Percentiles rank a stretch among this genome's conserved stretches.
phyloP scores from a whole-genome alignment of 2,113 vertebrate genomes.

The Lycaon pictus region DNA sequence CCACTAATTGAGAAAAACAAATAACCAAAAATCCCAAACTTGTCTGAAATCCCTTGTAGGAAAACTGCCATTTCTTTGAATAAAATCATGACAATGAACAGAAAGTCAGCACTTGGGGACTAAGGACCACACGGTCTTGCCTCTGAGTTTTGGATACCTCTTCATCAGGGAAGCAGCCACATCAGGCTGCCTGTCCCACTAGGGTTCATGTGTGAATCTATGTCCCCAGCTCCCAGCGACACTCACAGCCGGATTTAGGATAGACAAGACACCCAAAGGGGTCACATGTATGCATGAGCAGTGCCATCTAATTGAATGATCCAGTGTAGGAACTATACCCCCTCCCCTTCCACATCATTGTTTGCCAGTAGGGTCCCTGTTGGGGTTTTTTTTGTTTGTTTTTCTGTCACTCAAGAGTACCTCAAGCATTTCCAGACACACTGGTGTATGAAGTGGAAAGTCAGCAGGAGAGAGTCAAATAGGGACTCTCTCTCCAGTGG shows the following conservation, averaged over 20 bases:
- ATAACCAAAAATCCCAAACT: fast-evolving
- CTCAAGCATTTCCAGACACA: background rate
- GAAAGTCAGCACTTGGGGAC: background rate
- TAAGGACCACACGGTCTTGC: fast-evolving
- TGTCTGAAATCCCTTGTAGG: background rate
- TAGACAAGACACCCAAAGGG: too few species aligned
- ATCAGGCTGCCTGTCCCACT: background rate
- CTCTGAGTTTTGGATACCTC: background rate
- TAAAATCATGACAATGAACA: background rate
- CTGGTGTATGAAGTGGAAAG: background rate
- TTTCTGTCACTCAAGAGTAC: background rate
- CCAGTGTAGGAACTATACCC: background rate
- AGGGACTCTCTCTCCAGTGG: too few species aligned
- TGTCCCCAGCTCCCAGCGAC: background rate
- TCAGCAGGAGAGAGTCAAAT: background rate
- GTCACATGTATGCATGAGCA: fast-evolving
- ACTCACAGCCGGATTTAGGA: fast-evolving
- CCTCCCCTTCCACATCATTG: fast-evolving
- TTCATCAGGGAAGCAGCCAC: background rate
- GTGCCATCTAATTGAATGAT: fast-evolving
- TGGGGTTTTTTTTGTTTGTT: background rate
- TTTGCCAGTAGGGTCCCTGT: fast-evolving
- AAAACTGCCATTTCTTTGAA: background rate
- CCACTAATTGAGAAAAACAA: background rate
- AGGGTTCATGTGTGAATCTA: background rate